These are phyloP conservation scores for Nomada ferruginata DNA, from an alignment of 2,888 invertebrate genomes.

Conservation along the genomic window DNA sequence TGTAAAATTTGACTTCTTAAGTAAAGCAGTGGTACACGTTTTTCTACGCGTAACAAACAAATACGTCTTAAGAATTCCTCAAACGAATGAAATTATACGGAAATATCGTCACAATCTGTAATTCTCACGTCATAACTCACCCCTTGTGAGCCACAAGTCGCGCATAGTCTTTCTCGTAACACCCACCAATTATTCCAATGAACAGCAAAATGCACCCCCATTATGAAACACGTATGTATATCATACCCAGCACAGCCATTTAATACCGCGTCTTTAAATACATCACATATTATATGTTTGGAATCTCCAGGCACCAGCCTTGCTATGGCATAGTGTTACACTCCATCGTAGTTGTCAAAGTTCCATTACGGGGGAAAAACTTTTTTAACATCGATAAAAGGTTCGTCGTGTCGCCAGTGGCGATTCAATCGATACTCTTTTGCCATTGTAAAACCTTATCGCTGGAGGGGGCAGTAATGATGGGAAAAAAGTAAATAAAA, in stretches of 20 bases:
- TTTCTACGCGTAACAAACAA: no score
- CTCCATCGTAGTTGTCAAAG: conserved; percentile 43
- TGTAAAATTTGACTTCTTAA: no score
- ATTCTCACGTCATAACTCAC: neutral
- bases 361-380: conserved; percentile 46
- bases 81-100: neutral
- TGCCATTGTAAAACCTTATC: neutral
- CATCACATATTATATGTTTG: conserved; percentile 6
- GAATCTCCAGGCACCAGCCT: conserved; percentile 18
- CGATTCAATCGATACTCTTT: neutral
- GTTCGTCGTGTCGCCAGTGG: neutral
- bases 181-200: conserved; percentile 16
- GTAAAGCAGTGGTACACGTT: no score
- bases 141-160: neutral
- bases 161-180: neutral
- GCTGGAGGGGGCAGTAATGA: neutral
- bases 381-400: conserved; percentile 32
- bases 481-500: neutral
- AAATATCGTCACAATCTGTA: neutral
- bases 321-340: conserved; percentile 42
- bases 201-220: conserved; percentile 11
- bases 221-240: conserved; percentile 12
- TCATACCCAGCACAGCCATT: conserved; percentile 22
- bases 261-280: conserved; percentile 24
- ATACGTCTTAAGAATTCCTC: no score